Conservation (phyloP, 1,140 invertebrate species). For the Leptinotarsa lineolata region DNA sequence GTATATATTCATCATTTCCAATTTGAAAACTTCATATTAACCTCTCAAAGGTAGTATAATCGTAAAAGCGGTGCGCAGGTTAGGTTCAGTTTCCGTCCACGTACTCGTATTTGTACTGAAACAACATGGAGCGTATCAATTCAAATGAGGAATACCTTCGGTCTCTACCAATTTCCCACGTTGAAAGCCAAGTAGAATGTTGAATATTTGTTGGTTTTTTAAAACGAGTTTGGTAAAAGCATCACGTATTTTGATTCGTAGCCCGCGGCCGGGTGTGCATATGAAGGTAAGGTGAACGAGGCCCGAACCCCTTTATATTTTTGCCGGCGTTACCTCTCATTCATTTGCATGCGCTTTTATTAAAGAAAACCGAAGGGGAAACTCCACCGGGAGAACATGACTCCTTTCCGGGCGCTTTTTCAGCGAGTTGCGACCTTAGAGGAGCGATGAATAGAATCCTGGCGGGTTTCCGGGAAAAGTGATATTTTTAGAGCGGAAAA, state of each 20-base stretch:
- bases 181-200: not conserved
- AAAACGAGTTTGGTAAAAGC: slow-evolving; percentile 20
- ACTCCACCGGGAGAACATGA: slow-evolving; percentile 14
- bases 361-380: slow-evolving; percentile 16
- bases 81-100: not conserved
- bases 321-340: slow-evolving; percentile 9
- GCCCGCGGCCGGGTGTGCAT: not conserved
- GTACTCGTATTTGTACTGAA: not conserved
- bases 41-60: too few species aligned
- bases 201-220: not conserved
- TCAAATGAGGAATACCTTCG: not conserved
- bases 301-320: not conserved
- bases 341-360: slow-evolving; percentile 24
- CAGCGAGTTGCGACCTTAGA: not conserved
- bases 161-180: not conserved
- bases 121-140: not conserved
- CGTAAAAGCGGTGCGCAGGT: too few species aligned
- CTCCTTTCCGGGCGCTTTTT: not conserved
- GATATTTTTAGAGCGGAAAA: not conserved
- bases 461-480: not conserved
- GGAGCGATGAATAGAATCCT: not conserved
- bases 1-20: too few species aligned
- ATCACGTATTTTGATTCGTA: slow-evolving; percentile 21
- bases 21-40: too few species aligned
- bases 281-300: slow-evolving; percentile 19